These are phyloP conservation scores for Oreotragus oreotragus DNA, from an alignment of 2,113 vertebrate species.

Conservation along the genomic window DNA sequence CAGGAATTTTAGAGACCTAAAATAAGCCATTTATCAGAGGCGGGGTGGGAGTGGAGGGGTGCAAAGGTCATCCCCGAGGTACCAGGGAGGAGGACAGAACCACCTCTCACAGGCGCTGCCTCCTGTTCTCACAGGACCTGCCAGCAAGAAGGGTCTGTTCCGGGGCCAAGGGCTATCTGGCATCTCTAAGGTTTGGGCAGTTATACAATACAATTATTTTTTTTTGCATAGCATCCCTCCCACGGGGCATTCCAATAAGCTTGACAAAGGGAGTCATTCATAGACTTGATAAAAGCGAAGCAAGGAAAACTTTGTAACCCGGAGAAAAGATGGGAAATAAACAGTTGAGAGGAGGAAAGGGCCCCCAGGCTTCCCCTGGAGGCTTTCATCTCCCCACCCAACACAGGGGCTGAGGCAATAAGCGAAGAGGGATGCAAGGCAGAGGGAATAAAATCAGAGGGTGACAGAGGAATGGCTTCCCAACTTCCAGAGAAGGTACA, in stretches of 20 bases:
- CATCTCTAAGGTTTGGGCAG: slow-evolving; percentile 23
- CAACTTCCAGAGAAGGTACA: neutral
- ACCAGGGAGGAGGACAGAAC: neutral
- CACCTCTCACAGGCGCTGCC: neutral
- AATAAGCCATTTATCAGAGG: slow-evolving; percentile 17
- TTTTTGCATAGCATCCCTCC: slow-evolving; percentile 58
- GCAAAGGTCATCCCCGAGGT: neutral
- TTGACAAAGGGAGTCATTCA: slow-evolving; percentile 65
- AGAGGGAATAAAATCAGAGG: neutral
- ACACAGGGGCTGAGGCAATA: neutral
- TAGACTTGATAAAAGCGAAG: slow-evolving; percentile 53
- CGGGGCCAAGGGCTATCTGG: slow-evolving; percentile 20
- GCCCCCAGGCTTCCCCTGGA: neutral
- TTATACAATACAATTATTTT: slow-evolving; percentile 56
- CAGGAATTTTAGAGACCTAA: slow-evolving; percentile 37
- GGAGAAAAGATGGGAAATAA: slow-evolving; percentile 10
- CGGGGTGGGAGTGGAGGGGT: rapidly evolving
- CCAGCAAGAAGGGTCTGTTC: neutral
- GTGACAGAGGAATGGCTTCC: neutral
- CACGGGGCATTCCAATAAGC: slow-evolving; percentile 64
- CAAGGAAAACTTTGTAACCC: slow-evolving; percentile 24
- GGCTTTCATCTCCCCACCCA: neutral
- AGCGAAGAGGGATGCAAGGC: neutral
- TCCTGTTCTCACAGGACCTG: neutral
- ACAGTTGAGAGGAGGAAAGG: neutral